Evolutionary conservation across 2,113 vertebrate genomes (phyloP).

Genomic region (Tylochromis polylepis): DNA sequence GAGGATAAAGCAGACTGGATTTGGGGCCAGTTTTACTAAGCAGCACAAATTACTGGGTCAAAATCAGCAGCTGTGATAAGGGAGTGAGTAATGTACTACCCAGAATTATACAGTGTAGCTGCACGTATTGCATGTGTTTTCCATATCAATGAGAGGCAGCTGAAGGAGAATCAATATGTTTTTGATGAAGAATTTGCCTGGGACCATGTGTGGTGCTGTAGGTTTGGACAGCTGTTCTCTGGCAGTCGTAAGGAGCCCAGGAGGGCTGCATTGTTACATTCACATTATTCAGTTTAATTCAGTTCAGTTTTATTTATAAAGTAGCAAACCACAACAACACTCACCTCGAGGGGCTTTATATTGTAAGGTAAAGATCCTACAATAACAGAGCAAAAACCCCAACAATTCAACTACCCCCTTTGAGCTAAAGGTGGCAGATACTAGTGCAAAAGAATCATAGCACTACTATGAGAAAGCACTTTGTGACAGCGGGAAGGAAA

Average conservation of each 20-base stretch:
- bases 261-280: background rate
- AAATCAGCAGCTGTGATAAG: background rate
- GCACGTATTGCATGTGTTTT: background rate
- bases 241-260: background rate
- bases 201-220: background rate
- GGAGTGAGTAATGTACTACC: background rate
- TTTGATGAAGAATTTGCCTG: background rate
- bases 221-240: background rate
- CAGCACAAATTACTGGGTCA: background rate
- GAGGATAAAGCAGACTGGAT: background rate
- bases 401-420: background rate
- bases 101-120: background rate
- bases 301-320: background rate
- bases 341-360: background rate
- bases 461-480: background rate
- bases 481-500: background rate
- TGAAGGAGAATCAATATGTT: background rate
- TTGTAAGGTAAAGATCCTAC: background rate
- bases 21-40: background rate
- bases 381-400: background rate
- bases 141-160: background rate
- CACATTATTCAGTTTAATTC: background rate
- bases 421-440: background rate
- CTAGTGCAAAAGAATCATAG: background rate
- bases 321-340: background rate